A percentile compares a stretch with the other conserved stretches of the same genome.
Conservation (phyloP, 2,888 invertebrate genomes). For the Ormyrus rosae region DNA sequence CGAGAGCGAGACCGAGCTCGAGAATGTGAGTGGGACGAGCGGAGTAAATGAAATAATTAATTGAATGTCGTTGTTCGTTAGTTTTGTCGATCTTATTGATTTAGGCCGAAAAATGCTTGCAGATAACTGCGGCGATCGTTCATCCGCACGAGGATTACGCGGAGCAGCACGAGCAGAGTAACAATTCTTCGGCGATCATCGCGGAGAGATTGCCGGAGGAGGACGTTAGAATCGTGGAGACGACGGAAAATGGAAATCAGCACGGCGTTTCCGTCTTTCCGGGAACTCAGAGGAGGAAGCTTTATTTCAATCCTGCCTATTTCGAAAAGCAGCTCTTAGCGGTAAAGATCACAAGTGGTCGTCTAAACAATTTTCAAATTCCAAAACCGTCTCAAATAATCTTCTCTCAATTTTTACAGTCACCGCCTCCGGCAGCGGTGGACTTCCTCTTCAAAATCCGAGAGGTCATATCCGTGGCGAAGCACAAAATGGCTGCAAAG, state of each 20-base stretch:
- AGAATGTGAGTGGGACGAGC: constrained; percentile 64
- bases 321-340: constrained; percentile 91
- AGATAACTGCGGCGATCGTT: constrained; percentile 83
- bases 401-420: constrained; percentile 75
- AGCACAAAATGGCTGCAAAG: constrained; percentile 90
- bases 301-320: constrained; percentile 94
- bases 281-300: constrained; percentile 85
- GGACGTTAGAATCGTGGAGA: constrained; percentile 90
- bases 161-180: constrained; percentile 73
- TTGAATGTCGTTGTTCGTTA: no score
- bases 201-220: constrained; percentile 87
- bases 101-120: constrained; percentile 42
- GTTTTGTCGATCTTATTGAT: no score
- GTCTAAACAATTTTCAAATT: no score
- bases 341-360: constrained; percentile 76
- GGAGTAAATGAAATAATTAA: no score
- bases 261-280: constrained; percentile 71
- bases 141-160: constrained; percentile 78
- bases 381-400: no score
- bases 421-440: constrained; percentile 92
- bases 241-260: constrained; percentile 79
- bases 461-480: constrained; percentile 92
- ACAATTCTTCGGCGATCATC: constrained; percentile 67
- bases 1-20: constrained; percentile 68
- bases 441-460: constrained; percentile 93